phyloP scores from a whole-genome alignment of 1,140 invertebrate genomes.

The Micrasema minimum region DNA sequence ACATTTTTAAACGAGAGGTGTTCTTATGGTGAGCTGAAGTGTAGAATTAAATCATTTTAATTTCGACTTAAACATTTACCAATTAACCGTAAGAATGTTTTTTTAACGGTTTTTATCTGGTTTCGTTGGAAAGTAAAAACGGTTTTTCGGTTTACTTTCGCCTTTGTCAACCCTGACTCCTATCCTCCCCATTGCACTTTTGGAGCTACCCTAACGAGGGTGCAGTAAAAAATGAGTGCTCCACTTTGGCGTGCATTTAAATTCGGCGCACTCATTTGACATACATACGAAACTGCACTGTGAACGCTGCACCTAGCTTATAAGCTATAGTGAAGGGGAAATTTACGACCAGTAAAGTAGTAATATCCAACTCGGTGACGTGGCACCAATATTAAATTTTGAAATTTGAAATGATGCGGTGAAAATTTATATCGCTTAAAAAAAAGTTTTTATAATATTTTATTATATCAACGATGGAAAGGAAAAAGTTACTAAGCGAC shows the following conservation, averaged over 20 bases:
- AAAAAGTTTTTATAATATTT: not conserved
- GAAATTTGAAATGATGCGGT: not conserved
- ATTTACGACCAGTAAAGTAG: conserved; percentile 27
- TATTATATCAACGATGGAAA: too few species aligned
- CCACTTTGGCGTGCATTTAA: conserved; percentile 28
- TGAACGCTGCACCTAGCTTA: not conserved
- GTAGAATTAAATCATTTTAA: too few species aligned
- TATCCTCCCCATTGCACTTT: conserved; percentile 8
- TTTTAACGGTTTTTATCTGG: too few species aligned
- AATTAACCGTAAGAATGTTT: too few species aligned
- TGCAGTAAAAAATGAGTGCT: conserved; percentile 25
- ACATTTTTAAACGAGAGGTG: too few species aligned
- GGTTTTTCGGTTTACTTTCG: too few species aligned
- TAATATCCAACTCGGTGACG: conserved; percentile 7
- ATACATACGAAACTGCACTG: conserved; percentile 6
- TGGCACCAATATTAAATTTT: conserved; percentile 10
- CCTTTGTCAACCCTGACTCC: too few species aligned
- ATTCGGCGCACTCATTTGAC: conserved; percentile 32
- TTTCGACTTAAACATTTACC: too few species aligned
- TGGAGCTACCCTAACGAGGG: not conserved
- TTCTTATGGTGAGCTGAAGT: too few species aligned
- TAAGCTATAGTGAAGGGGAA: conserved; percentile 9
- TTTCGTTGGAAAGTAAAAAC: too few species aligned
- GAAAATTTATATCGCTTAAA: not conserved
- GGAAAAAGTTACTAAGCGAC: too few species aligned